Evolutionary conservation across 2,888 invertebrate species (phyloP), one percentile per base, ranked within the genome.

Genomic region (Polylopha cassiicola): DNA sequence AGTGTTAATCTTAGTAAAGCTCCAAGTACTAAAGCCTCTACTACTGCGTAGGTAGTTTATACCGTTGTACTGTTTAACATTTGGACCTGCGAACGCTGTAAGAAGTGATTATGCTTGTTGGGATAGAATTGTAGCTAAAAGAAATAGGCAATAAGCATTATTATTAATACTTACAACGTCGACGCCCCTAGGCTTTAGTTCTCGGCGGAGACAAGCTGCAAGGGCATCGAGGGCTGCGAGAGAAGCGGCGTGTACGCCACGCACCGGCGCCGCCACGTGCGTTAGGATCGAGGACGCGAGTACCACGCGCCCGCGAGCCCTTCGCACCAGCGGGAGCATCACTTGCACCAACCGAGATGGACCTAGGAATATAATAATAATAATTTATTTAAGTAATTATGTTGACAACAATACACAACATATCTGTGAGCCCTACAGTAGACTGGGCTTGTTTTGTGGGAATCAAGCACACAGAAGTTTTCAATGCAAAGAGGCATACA

Each of bases 261-360:
- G 88, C 23, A 93, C 92, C 0, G 95, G 93, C 4, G 92, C 91
- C 0, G 94, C 91, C 28, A 94, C 91, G 53, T 92, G 89, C 24
- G 93, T 94, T 50, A 94, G 84, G 51, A 94, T 92, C 37, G 94
- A 95, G 23, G 93, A 91, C 5, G 95, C 89, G 58, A 93, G 89
- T 24, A 95, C 89, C 22, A 95, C 88, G 39, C 95, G 91, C 49
- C 95, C 94, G 60, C 91, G 90, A 3, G 92, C 90, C 32, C 92
- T 89, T 24, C 95, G 88, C 30, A 95, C 87, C 43, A 95, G 74
- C 0, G 95, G 95, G 52, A 97, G 76, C 88, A 96, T 94, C 46
- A 93, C 90, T 85, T 93, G 90, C 31, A 90, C 91, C 38, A 93
- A 73, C 5, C 91, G 87, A 4, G 92, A 85, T n/a, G 90, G 87